phyloP scores from a whole-genome alignment of 2,888 invertebrate genomes.

The Hartigia nigra region DNA sequence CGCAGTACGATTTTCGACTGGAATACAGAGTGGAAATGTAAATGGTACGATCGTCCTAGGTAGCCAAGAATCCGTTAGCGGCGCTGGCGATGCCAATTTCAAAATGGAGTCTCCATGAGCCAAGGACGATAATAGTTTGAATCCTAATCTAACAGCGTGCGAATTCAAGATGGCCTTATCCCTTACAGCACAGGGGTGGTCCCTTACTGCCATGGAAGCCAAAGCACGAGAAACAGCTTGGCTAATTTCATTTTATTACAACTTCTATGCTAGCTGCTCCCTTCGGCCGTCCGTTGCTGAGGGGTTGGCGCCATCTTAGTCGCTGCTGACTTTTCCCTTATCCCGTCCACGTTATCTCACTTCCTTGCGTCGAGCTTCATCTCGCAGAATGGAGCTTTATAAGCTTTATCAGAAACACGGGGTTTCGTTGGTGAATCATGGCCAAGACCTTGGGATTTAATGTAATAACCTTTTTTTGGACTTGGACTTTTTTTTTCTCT shows the following conservation, averaged over 20 bases:
- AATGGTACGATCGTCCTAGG: neutral
- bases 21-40: neutral
- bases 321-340: neutral
- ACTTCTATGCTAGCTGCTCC: constrained; percentile 19
- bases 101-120: constrained; percentile 32
- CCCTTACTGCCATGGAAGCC: constrained; percentile 23
- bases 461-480: constrained; percentile 28
- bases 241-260: constrained; percentile 52
- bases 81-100: constrained; percentile 25
- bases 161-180: constrained; percentile 46
- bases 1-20: neutral
- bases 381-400: constrained; percentile 31
- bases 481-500: neutral
- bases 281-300: neutral
- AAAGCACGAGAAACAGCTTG: constrained; percentile 35
- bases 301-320: neutral
- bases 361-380: constrained; percentile 17
- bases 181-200: constrained; percentile 33
- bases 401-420: constrained; percentile 29
- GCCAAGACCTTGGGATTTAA: constrained; percentile 24
- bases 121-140: constrained; percentile 40
- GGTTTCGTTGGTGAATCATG: constrained; percentile 19
- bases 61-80: constrained; percentile 6
- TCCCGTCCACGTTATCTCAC: constrained; percentile 13
- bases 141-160: constrained; percentile 55